Base-by-base conservation (phyloP, 2,113 vertebrate genomes). In the Pelvicachromis taeniatus region DNA sequence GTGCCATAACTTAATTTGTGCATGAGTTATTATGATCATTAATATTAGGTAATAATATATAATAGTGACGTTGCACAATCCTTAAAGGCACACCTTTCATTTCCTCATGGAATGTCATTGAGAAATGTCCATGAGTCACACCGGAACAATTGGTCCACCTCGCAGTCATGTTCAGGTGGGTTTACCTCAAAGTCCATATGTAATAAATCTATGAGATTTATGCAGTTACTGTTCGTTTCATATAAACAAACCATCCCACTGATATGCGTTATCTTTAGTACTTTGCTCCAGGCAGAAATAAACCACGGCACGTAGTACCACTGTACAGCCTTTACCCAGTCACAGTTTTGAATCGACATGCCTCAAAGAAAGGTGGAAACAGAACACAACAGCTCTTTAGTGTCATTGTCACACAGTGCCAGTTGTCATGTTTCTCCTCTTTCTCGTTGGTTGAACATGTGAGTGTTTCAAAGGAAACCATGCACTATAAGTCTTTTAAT, bases 211-310 rank as follows among this genome's bases (percentile, higher is more conserved):
- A 3, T 59, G 11, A 81, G 29, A 16, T 40, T 26, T 85, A 48
- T 45, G 12, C 5, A 48, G 2, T 70, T 21, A 65, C 31, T 48
- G 29, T 40, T 21, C 78, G 54, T 68, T 23, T 13, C 56, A 21
- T 33, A 50, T 26, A 80, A 86, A 86, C 48, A 84, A 80, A 77
- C 53, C 31, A 42, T 56, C 7, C 26, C 21, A 68, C 56, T 56
- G 59, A 80, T 79, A 80, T 48, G 10, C 61, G 35, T 93, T 89
- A 95, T 93, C 91, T 91, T 73, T 75, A 33, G 88, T 75, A 91
- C 90, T 93, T 92, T 92, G 86, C 77, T 87, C 85, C 42, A 38
- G 40, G 83, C 16, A 77, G 77, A 58, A 91, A 88, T 83, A 89
- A 87, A 87, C 91, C 63, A 80, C 4, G 2, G 2, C 21, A 87